Base-by-base conservation (phyloP, 2,888 invertebrate species). In the Smittia aterrima region DNA sequence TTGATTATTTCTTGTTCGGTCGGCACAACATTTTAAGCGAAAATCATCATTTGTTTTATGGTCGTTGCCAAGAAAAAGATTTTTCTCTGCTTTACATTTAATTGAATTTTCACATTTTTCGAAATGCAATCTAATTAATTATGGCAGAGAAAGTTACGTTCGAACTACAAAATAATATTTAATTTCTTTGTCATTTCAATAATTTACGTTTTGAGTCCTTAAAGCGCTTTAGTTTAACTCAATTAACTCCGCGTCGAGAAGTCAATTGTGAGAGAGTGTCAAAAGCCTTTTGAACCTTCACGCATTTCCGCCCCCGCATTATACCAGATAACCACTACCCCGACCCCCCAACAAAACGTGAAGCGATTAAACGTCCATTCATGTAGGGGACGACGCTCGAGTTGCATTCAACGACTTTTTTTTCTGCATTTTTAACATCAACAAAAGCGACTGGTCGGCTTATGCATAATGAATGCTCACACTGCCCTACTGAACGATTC, bases 11-110 rank as follows among this genome's bases (percentile, higher is more conserved):
- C 16, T 64, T n/a, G 22, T 22, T 58, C 16, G 47, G n/a, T 47
- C n/a, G 58, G 58, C 22, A 9, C 22, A 58, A 58, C 47, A 47
- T 16, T 58, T 58, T 58, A 58, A 58, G 27, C 2, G 16, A 67
- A 13, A 67, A 67, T 40, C 18, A 67, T 67, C 67, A 40, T 67
- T 66, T 58, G 27, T 27, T 64, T 58, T 64, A 24, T n/a, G n/a
- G 25, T 13, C 25, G 24, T 25, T 64, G 64, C 64, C 64, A 64
- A 64, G 27, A 64, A 64, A 22, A 58, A 58, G 9, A 58, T 58
- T 18, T 58, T 66, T 9, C 27, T 32, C 7, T 66, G 66, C 20
- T 64, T 64, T 20, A 20, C n/a, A 18, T 24, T 64, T 64, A 64
- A 64, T 64, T 64, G 64, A 64, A 64, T 64, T 64, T 27, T 64